Percentiles rank a stretch among this genome's conserved stretches.
Conservation (phyloP, 2,797 vertebrate species). For the Coregonus sp. region DNA sequence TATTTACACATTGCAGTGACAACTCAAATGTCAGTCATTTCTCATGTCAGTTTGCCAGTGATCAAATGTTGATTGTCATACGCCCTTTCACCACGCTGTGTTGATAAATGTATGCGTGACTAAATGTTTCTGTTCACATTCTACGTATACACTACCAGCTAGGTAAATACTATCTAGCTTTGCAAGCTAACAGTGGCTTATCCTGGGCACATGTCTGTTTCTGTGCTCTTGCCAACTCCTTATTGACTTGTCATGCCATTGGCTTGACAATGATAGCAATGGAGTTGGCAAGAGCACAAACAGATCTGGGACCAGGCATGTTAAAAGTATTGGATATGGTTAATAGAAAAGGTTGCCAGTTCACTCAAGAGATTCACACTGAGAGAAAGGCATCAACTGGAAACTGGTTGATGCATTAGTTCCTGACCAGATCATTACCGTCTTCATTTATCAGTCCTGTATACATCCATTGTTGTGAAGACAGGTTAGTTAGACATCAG, state of each 20-base stretch:
- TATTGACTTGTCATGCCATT: background rate
- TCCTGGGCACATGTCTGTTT: background rate
- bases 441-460: slow-evolving; percentile 6
- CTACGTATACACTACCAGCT: background rate
- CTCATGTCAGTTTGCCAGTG: background rate
- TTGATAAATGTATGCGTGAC: background rate
- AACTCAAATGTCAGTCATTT: background rate
- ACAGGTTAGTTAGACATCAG: background rate
- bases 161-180: background rate
- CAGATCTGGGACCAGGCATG: background rate
- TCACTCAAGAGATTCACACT: background rate
- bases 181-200: background rate
- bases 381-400: background rate
- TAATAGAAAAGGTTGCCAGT: background rate
- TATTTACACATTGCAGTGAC: background rate
- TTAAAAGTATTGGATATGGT: background rate
- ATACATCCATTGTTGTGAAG: slow-evolving; percentile 1
- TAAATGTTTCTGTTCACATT: background rate
- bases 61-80: background rate
- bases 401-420: background rate
- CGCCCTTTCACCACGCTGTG: background rate
- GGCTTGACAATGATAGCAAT: background rate
- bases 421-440: background rate
- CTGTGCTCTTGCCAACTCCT: background rate
- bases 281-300: background rate